Base-by-base conservation (phyloP, 2,888 invertebrate genomes). In the Dryobota labecula region DNA sequence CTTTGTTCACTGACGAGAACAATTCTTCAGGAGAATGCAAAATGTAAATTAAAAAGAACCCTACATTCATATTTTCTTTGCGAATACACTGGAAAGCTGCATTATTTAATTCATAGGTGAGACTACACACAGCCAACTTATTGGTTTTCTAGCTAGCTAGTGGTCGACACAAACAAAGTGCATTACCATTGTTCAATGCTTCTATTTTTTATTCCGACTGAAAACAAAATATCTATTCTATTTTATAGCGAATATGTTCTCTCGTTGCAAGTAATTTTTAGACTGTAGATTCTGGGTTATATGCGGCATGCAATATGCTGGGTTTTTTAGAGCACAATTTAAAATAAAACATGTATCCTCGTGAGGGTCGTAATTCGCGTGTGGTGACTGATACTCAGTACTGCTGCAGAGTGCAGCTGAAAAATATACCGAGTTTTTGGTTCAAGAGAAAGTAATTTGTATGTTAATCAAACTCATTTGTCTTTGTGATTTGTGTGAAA, bases 381-480 rank as follows among this genome's bases (percentile, higher is more conserved):
- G 57, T 62, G 61, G 33, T 78, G 80, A 79, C 80, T 43, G 65
- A 79, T 57, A 61, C 63, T 61, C 27, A 36, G 63, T 36, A 43
- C 41, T 30, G 72, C 57, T 61, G 63, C 30, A 36, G 61, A 33
- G 8, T 68, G 56, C 51, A 62, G 62, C 64, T 53, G 38, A 56
- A 73, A 68, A 80, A 56, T 68, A 20, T 20, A 30, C 36, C n/a
- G 20, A 58, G 49, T 41, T 78, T 78, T 73, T 53, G 38, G 60
- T 79, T 30, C 27, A 53, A 49, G 47, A 60, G 51, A 53, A 64
- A 57, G 54, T 73, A 69, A 53, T 83, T 83, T 83, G 51, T 69
- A 80, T 83, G 80, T 36, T 60, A 80, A 80, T 79, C 27, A 47
- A 73, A 53, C 67, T 62, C 80, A 43, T 57, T 61, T 61, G 24